phyloP scores from a whole-genome alignment of 2,888 invertebrate genomes.

The Torymus texanus region DNA sequence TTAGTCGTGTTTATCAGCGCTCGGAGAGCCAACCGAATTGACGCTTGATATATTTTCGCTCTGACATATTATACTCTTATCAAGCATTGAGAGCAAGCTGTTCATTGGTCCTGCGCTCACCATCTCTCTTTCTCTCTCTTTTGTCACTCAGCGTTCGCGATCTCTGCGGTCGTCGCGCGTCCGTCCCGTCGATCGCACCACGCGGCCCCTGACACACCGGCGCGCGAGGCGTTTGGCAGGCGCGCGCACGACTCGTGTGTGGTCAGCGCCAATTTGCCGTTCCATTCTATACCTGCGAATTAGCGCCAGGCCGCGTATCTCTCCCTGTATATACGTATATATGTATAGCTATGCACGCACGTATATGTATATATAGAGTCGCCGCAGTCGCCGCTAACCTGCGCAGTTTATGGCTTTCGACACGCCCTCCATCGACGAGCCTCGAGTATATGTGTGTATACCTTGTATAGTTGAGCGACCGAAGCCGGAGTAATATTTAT shows the following conservation, averaged over 20 bases:
- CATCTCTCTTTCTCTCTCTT: too few relatives aligned
- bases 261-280: conserved; percentile 69
- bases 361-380: conserved; percentile 51
- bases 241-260: conserved; percentile 55
- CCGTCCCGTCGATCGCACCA: too few relatives aligned
- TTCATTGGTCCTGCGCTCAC: too few relatives aligned
- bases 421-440: conserved; percentile 59
- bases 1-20: too few relatives aligned
- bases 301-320: conserved; percentile 57
- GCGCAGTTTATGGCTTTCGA: conserved; percentile 64
- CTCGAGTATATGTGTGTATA: neutral
- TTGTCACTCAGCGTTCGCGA: neutral
- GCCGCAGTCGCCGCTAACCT: conserved; percentile 61
- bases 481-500: conserved; percentile 45
- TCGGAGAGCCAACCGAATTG: too few relatives aligned
- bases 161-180: conserved; percentile 38
- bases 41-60: neutral
- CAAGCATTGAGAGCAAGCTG: neutral
- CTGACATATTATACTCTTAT: conserved; percentile 13
- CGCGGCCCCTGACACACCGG: too few relatives aligned
- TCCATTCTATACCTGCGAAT: conserved; percentile 66
- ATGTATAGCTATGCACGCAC: neutral
- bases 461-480: conserved; percentile 10
- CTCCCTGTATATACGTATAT: too few relatives aligned
- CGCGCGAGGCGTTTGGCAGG: conserved; percentile 53